Conservation (phyloP, 2,888 invertebrate genomes). For the Lasioglossum lativentre region DNA sequence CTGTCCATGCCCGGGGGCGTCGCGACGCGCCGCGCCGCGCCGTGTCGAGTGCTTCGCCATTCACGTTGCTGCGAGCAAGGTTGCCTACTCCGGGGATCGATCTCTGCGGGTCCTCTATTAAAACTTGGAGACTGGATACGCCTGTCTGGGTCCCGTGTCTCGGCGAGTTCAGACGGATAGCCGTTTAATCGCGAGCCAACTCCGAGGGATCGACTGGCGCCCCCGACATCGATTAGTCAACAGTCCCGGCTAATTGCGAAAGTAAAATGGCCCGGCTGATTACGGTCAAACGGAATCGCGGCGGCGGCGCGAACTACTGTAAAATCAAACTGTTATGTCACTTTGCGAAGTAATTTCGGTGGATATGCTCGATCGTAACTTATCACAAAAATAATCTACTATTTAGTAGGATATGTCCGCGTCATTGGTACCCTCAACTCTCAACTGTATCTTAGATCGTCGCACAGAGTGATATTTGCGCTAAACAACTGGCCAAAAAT, state of each 20-base stretch:
- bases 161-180: not conserved
- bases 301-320: not conserved
- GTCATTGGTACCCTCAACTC: too few relatives aligned
- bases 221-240: conserved; percentile 28
- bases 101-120: conserved; percentile 58
- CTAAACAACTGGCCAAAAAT: too few relatives aligned
- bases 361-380: not conserved
- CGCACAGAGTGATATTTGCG: too few relatives aligned
- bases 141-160: not conserved
- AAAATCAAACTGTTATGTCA: not conserved
- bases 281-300: conserved; percentile 5
- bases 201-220: not conserved
- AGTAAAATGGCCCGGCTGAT: conserved; percentile 20
- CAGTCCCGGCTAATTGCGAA: conserved; percentile 38
- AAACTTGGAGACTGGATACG: conserved; percentile 47
- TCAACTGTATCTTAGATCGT: too few relatives aligned
- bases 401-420: too few relatives aligned
- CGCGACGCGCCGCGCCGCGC: conserved; percentile 7
- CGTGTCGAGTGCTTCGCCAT: conserved; percentile 57
- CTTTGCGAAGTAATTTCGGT: conserved; percentile 16
- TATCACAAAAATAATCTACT: too few relatives aligned
- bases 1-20: not conserved
- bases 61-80: conserved; percentile 31
- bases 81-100: conserved; percentile 54
- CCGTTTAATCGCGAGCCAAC: not conserved